Evolutionary conservation across 2,888 invertebrate species (phyloP).

Genomic region (Metellina segmentata): DNA sequence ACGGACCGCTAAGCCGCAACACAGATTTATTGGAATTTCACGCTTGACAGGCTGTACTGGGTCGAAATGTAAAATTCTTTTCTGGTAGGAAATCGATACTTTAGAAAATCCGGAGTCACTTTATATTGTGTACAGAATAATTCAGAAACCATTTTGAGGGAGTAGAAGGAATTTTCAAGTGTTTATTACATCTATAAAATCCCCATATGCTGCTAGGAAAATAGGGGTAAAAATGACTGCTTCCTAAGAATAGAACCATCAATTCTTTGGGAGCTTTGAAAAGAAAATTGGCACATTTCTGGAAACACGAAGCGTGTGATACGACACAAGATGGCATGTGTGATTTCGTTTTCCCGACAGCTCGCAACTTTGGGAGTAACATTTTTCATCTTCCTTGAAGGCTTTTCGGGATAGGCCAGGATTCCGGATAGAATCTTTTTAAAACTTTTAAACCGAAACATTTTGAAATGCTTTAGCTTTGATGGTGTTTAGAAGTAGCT

Average conservation of each 20-base stretch:
- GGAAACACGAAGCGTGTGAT: not conserved
- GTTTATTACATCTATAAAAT: conserved; percentile 3
- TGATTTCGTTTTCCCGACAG: not conserved
- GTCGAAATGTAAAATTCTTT: conserved; percentile 1
- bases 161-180: not conserved
- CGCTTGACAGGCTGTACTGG: not conserved
- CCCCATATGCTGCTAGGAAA: not conserved
- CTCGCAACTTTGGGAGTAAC: not conserved
- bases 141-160: conserved; percentile 10
- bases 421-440: not conserved
- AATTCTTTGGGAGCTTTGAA: not conserved
- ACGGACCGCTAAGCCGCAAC: not conserved
- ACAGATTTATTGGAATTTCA: conserved; percentile 28
- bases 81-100: not conserved
- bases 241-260: not conserved
- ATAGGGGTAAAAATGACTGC: not conserved
- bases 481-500: no score
- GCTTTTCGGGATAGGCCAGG: not conserved
- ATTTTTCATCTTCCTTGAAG: not conserved
- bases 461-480: not conserved
- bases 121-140: conserved; percentile 6
- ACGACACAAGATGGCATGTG: not conserved
- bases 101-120: not conserved
- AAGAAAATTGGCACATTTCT: conserved; percentile 1
- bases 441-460: not conserved